Evolutionary conservation across 1,140 invertebrate genomes (phyloP).

Genomic region (Leptinotarsa defecta): DNA sequence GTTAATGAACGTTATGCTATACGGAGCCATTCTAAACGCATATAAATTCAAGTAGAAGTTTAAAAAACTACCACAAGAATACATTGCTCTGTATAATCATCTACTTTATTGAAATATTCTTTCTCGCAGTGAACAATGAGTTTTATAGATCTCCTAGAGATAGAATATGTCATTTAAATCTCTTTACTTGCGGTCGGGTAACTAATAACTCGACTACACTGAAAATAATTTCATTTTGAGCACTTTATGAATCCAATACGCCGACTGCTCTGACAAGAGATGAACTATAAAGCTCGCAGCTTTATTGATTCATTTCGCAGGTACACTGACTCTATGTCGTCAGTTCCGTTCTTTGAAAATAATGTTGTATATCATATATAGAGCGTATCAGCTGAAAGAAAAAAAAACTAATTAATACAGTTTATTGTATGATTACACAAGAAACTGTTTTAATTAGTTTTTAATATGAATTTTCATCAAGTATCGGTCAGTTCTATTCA

Average conservation of each 20-base stretch:
- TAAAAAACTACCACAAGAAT: not conserved
- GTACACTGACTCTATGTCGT: not conserved
- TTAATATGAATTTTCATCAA: too few species aligned
- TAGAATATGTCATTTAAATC: constrained; percentile 17
- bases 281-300: constrained; percentile 3
- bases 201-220: constrained; percentile 4
- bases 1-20: constrained; percentile 6
- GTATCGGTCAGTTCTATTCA: too few species aligned
- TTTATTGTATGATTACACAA: too few species aligned
- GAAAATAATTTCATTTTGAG: constrained; percentile 6
- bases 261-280: not conserved
- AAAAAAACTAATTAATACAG: too few species aligned
- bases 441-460: too few species aligned
- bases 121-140: constrained; percentile 9
- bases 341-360: too few species aligned
- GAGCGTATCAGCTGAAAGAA: too few species aligned
- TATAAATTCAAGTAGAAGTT: not conserved
- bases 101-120: not conserved
- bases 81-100: constrained; percentile 5
- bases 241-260: constrained; percentile 8
- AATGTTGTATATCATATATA: too few species aligned
- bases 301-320: not conserved
- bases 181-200: constrained; percentile 14
- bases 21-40: not conserved
- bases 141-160: constrained; percentile 15